Percentiles rank a stretch among this genome's conserved stretches.
These are phyloP conservation scores for Periplaneta americana DNA, from an alignment of 1,140 invertebrate species.

Conservation along the genomic window DNA sequence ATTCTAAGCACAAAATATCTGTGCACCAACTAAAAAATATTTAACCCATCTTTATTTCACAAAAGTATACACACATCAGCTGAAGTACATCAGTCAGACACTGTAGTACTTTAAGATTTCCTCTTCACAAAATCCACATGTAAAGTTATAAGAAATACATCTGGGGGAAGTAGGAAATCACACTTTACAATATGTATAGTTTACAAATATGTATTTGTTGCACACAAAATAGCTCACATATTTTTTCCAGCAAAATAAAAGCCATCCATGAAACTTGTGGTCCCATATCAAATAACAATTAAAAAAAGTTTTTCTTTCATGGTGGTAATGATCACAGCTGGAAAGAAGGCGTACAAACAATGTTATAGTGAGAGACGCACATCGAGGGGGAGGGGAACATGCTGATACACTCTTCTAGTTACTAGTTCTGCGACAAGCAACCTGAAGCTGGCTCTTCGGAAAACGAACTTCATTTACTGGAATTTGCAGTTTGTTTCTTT, in stretches of 20 bases:
- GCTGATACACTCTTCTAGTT: too few relatives aligned
- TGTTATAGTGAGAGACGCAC: not conserved
- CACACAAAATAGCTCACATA: not conserved
- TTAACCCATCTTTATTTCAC: not conserved
- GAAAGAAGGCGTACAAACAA: not conserved
- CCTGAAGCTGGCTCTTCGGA: too few relatives aligned
- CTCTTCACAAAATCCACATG: not conserved
- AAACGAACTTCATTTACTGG: too few relatives aligned
- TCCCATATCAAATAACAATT: not conserved
- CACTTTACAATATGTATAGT: not conserved
- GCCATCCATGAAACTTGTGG: not conserved
- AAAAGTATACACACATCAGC: not conserved
- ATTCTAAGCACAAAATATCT: too few relatives aligned
- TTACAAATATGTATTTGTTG: not conserved
- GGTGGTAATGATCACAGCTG: not conserved
- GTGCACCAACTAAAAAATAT: not conserved
- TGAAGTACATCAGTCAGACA: not conserved
- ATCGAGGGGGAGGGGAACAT: not conserved
- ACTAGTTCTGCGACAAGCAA: too few relatives aligned
- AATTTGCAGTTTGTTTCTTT: too few relatives aligned
- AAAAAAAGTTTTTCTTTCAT: not conserved
- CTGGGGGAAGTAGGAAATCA: not conserved
- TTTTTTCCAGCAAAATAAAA: not conserved
- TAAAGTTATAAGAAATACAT: not conserved
- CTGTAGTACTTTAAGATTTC: not conserved